These are phyloP conservation scores for Gavialis gangeticus DNA, from an alignment of 2,113 vertebrate species.

Conservation along the genomic window DNA sequence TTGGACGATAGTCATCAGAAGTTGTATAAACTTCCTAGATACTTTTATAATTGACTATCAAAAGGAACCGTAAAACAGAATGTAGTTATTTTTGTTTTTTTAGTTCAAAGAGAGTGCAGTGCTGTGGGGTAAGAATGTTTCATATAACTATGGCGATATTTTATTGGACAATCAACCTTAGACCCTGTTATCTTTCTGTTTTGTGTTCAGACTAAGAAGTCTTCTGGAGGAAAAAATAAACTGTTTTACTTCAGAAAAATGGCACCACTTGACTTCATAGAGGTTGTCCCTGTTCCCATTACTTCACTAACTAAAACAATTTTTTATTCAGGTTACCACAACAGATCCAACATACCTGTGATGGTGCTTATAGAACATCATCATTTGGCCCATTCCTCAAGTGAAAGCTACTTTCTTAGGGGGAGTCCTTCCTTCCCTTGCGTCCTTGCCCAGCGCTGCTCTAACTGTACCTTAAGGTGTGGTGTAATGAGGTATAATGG, in stretches of 20 bases:
- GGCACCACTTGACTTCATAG: not conserved
- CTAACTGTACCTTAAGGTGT: slow-evolving; percentile 5
- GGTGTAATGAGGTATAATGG: not conserved
- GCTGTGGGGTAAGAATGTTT: not conserved
- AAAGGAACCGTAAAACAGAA: slow-evolving; percentile 45
- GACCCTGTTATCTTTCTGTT: not conserved
- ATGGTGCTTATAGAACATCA: not conserved
- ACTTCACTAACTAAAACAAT: not conserved
- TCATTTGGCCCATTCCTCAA: not conserved
- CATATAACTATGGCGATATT: slow-evolving; percentile 12
- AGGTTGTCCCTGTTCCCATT: not conserved
- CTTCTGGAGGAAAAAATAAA: not conserved
- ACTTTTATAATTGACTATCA: slow-evolving; percentile 42
- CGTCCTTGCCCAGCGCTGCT: not conserved
- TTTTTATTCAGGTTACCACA: not conserved
- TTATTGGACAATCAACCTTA: not conserved
- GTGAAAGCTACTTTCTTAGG: not conserved
- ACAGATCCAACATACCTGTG: not conserved
- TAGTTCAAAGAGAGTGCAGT: not conserved
- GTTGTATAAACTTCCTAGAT: slow-evolving; percentile 60
- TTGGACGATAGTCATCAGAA: slow-evolving; percentile 47
- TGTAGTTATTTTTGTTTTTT: slow-evolving; percentile 47
- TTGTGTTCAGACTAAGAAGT: not conserved
- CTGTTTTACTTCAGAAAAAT: slow-evolving; percentile 8
- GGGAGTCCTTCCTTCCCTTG: not conserved